A percentile compares a stretch with the other conserved stretches of the same genome.
These are phyloP conservation scores for Drosophila nannoptera DNA, from an alignment of 1,140 invertebrate genomes.

Conservation along the genomic window DNA sequence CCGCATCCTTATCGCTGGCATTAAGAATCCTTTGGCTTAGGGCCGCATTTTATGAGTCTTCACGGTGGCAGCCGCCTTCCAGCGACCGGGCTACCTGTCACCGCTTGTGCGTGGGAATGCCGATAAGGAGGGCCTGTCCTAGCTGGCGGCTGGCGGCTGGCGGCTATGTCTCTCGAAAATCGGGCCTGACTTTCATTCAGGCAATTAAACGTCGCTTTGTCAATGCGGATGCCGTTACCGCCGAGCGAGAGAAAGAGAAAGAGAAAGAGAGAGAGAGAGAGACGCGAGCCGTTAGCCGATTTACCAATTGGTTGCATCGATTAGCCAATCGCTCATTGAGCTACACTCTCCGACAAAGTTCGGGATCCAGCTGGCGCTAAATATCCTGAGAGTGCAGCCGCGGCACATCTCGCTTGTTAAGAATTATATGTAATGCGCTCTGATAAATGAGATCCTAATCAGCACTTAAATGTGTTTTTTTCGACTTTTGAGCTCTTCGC, in stretches of 20 bases:
- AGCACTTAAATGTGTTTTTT: not conserved
- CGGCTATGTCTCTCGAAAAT: conserved; percentile 25
- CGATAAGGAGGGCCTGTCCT: conserved; percentile 26
- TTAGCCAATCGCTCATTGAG: conserved; percentile 42
- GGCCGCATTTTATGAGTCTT: conserved; percentile 42
- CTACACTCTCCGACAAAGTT: conserved; percentile 25
- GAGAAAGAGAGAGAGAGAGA: no score
- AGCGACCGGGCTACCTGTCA: conserved; percentile 43
- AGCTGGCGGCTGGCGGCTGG: conserved; percentile 1
- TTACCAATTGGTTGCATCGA: conserved; percentile 59
- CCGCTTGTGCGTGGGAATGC: conserved; percentile 63
- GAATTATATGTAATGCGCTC: not conserved
- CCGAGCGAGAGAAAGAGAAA: conserved; percentile 20
- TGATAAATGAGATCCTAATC: conserved; percentile 6
- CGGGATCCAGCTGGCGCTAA: not conserved
- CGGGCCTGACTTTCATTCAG: conserved; percentile 16
- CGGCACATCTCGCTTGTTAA: not conserved
- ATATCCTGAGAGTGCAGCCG: no score
- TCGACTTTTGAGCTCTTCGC: not conserved
- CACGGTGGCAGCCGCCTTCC: conserved; percentile 35
- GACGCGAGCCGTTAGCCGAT: conserved; percentile 29
- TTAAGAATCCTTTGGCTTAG: conserved; percentile 58
- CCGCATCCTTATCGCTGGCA: conserved; percentile 56
- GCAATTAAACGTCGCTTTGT: conserved; percentile 70
- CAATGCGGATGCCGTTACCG: conserved; percentile 65